Percentiles rank a stretch among this genome's conserved stretches.
Evolutionary conservation across 2,888 invertebrate species (phyloP).

Genomic region (Hipparchia semele): DNA sequence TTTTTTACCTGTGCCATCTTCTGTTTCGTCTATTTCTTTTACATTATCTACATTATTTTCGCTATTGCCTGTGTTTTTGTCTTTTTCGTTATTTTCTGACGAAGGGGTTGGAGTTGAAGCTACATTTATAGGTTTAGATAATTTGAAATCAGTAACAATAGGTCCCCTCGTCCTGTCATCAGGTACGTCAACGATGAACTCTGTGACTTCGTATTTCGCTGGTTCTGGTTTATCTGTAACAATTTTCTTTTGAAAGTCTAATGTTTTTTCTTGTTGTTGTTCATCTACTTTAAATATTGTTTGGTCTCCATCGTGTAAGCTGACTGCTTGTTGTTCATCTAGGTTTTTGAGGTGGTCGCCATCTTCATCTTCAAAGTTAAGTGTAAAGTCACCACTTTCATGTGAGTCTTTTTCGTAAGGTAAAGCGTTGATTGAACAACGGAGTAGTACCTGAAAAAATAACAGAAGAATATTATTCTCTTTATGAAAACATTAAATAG

Average conservation of each 20-base stretch:
- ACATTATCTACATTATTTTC: not conserved
- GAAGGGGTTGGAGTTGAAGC: slow-evolving; percentile 36
- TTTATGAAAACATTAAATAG: not conserved
- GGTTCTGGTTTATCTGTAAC: slow-evolving; percentile 27
- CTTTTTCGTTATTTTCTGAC: slow-evolving; percentile 29
- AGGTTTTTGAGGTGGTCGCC: slow-evolving; percentile 1
- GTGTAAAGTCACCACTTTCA: not conserved
- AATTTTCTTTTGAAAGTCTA: not conserved
- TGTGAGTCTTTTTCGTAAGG: slow-evolving; percentile 3
- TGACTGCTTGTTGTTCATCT: not conserved
- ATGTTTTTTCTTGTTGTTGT: not conserved
- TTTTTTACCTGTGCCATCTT: slow-evolving; percentile 34
- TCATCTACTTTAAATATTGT: not conserved
- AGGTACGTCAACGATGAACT: slow-evolving; percentile 61
- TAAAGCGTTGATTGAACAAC: slow-evolving; percentile 7
- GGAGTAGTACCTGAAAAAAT: slow-evolving; percentile 12
- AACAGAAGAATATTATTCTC: not conserved
- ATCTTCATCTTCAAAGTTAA: slow-evolving; percentile 22
- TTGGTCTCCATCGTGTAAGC: not conserved
- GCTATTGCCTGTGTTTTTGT: slow-evolving; percentile 35
- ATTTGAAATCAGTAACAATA: slow-evolving; percentile 51
- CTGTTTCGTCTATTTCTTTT: not conserved
- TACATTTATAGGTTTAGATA: slow-evolving; percentile 50
- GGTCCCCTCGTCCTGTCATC: slow-evolving; percentile 52
- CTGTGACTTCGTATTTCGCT: slow-evolving; percentile 61